Percentiles rank a stretch among this genome's conserved stretches.
Conservation (phyloP, 2,113 vertebrate genomes). For the Nothobranchius furzeri region DNA sequence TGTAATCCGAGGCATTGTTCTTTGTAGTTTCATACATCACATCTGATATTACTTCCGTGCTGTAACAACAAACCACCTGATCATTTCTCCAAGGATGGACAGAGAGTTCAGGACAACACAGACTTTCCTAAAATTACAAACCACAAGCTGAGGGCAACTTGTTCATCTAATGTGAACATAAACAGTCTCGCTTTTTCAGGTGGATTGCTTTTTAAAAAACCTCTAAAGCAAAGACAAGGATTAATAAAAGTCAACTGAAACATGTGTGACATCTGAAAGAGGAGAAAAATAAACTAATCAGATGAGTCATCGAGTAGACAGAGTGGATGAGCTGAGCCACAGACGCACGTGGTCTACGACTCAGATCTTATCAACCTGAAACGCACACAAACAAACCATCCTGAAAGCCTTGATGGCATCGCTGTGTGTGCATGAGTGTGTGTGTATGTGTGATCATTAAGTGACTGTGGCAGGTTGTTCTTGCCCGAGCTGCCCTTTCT, state of each 20-base stretch:
- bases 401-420: slow-evolving; percentile 43
- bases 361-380: slow-evolving; percentile 16
- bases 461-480: slow-evolving; percentile 73
- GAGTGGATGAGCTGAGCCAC: background rate
- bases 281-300: slow-evolving; percentile 9
- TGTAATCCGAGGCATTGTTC: slow-evolving; percentile 64
- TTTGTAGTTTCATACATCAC: slow-evolving; percentile 53
- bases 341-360: slow-evolving; percentile 15
- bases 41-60: slow-evolving; percentile 73
- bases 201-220: background rate
- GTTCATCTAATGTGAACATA: slow-evolving; percentile 47
- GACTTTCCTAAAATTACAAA: slow-evolving; percentile 73
- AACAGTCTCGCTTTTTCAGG: slow-evolving; percentile 31
- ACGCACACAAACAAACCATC: slow-evolving; percentile 29
- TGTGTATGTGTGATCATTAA: slow-evolving; percentile 62
- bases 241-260: background rate
- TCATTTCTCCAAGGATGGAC: slow-evolving; percentile 56
- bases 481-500: slow-evolving; percentile 55
- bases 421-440: slow-evolving; percentile 32
- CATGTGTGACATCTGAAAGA: background rate
- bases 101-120: slow-evolving; percentile 53
- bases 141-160: slow-evolving; percentile 62
- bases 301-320: slow-evolving; percentile 32
- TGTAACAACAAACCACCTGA: slow-evolving; percentile 76
- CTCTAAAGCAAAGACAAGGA: background rate